Evolutionary conservation across 2,113 vertebrate genomes (phyloP).

Genomic region (Triplophysa siluroides): DNA sequence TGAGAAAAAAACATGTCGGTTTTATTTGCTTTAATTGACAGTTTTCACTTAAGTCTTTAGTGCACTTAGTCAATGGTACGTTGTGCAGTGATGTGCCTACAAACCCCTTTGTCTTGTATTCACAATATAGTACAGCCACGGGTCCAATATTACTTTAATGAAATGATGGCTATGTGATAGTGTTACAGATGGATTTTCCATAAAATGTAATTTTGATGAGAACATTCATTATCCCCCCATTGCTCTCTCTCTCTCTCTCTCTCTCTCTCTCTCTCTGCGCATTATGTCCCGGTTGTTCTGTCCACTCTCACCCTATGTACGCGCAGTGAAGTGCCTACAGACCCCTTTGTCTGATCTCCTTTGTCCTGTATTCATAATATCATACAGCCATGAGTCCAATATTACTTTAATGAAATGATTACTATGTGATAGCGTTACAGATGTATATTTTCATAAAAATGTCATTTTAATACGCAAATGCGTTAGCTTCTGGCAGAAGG

Average conservation of each 20-base stretch:
- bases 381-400: not conserved
- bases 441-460: not conserved
- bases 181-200: not conserved
- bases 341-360: too few relatives aligned
- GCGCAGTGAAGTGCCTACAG: not conserved
- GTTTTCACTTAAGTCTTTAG: too few relatives aligned
- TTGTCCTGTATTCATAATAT: not conserved
- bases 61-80: too few relatives aligned
- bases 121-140: not conserved
- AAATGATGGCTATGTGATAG: not conserved
- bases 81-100: not conserved
- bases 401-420: not conserved
- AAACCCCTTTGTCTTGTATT: not conserved
- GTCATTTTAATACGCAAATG: too few relatives aligned
- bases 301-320: too few relatives aligned
- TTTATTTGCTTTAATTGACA: slow-evolving; percentile 15
- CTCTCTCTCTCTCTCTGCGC: too few relatives aligned
- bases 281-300: too few relatives aligned
- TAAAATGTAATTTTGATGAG: too few relatives aligned
- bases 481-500: too few relatives aligned
- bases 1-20: slow-evolving; percentile 61
- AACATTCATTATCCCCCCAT: too few relatives aligned
- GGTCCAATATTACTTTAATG: not conserved
- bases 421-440: not conserved
- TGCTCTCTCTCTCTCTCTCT: too few relatives aligned